Evolutionary conservation across 2,888 invertebrate genomes (phyloP), one percentile per base, ranked within the genome.

Genomic region (Palloptera scutellata): DNA sequence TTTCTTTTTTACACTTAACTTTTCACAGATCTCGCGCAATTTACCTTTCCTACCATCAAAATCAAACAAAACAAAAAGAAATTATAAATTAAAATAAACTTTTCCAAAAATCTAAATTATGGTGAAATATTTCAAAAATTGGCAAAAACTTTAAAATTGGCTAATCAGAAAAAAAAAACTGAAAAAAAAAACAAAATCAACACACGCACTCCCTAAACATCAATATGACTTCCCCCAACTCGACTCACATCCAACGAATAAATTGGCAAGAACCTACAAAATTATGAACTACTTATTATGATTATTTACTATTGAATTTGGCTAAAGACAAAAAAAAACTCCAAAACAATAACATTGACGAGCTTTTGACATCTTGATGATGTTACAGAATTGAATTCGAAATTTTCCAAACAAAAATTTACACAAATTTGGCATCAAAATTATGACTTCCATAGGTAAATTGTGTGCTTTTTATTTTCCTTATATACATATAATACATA

Each of bases 371-470:
- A 20, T 52, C 12, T 40, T 12, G 42, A 43, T 30, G 11, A 69
- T 58, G 66, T 51, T 63, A 57, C 60, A 54, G 62, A 61, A 59
- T 67, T 61, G 48, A 65, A 54, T 30, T 4, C 30, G 20, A 42
- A 15, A 12, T 10, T 45, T 57, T 11, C 20, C 30, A 9, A 10
- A 53, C 69, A n/a, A 69, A 72, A 68, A 72, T 71, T 74, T 70
- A 66, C 13, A 57, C 68, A 66, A 58, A 66, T 60, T 20, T 43
- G 41, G 57, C 75, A 76, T 76, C 75, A 76, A 81, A 82, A 83
- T 79, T 79, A 83, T 83, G 83, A 82, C 83, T 74, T 83, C 83
- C 71, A 83, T 83, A 83, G 83, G 83, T 83, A 83, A 83, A 78
- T 81, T 79, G 72, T 74, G 72, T 75, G 71, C 43, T 41, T 30